Evolutionary conservation across 2,113 vertebrate species (phyloP).

Genomic region (Eurypyga helias): DNA sequence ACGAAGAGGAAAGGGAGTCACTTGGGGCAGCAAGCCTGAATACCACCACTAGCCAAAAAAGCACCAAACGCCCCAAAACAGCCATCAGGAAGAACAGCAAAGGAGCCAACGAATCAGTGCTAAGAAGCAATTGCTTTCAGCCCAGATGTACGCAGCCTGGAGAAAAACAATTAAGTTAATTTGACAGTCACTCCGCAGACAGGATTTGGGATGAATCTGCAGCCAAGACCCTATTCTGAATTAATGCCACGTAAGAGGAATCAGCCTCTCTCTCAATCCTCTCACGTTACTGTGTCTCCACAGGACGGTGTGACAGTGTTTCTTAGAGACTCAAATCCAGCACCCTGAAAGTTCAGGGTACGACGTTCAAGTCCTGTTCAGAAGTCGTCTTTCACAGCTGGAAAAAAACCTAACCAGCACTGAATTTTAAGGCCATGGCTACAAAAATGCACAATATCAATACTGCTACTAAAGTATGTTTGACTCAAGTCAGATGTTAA

Average conservation of each 20-base stretch:
- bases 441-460: background rate
- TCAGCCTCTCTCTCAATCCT: background rate
- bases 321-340: background rate
- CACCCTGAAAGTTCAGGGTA: accelerated
- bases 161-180: background rate
- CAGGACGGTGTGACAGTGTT: background rate
- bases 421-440: accelerated
- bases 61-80: background rate
- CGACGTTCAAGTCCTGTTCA: no score
- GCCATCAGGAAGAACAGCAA: accelerated
- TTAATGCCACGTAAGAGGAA: background rate
- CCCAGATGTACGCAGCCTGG: background rate
- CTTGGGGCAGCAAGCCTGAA: background rate
- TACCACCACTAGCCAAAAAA: background rate
- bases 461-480: accelerated
- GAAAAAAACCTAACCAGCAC: background rate
- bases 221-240: background rate
- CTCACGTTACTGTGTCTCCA: background rate
- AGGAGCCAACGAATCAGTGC: background rate
- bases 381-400: background rate
- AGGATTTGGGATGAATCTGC: background rate
- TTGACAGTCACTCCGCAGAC: background rate
- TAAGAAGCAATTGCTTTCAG: background rate
- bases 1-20: accelerated
- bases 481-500: background rate